A percentile compares a stretch with the other conserved stretches of the same genome.
These are phyloP conservation scores for Drosophila kepulauana DNA, from an alignment of 1,140 invertebrate genomes.

Conservation along the genomic window DNA sequence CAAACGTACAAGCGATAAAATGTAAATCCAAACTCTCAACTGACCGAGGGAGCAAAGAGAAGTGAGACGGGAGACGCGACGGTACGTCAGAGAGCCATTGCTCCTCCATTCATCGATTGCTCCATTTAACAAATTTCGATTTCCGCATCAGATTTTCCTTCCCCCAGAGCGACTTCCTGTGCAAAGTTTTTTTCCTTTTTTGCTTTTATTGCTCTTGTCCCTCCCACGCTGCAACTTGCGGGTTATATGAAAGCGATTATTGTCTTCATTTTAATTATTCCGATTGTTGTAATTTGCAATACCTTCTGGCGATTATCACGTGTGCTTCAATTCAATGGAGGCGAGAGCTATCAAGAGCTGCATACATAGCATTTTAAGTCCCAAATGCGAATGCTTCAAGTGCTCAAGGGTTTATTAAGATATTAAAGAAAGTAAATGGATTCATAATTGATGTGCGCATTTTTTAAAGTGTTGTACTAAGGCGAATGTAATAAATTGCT, in stretches of 20 bases:
- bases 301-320: constrained; percentile 51
- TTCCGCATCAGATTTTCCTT: constrained; percentile 77
- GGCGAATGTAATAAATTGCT: too few relatives aligned
- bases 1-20: constrained; percentile 83
- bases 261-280: constrained; percentile 73
- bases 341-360: neutral
- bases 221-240: constrained; percentile 31
- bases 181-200: constrained; percentile 55
- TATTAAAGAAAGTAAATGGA: too few relatives aligned
- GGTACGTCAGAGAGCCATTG: constrained; percentile 37
- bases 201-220: constrained; percentile 66
- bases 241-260: constrained; percentile 41
- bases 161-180: constrained; percentile 71
- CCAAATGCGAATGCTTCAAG: neutral
- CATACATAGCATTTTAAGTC: neutral
- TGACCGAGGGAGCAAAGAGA: neutral
- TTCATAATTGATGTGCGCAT: too few relatives aligned
- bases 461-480: too few relatives aligned
- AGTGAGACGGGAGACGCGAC: neutral
- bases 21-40: constrained; percentile 71
- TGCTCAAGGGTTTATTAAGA: too few relatives aligned
- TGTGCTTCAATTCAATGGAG: constrained; percentile 15
- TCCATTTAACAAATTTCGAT: constrained; percentile 84
- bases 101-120: constrained; percentile 74
- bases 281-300: constrained; percentile 55